A percentile compares a stretch with the other conserved stretches of the same genome.
Evolutionary conservation across 2,888 invertebrate species (phyloP).

Genomic region (Rhyacophila evoluta): DNA sequence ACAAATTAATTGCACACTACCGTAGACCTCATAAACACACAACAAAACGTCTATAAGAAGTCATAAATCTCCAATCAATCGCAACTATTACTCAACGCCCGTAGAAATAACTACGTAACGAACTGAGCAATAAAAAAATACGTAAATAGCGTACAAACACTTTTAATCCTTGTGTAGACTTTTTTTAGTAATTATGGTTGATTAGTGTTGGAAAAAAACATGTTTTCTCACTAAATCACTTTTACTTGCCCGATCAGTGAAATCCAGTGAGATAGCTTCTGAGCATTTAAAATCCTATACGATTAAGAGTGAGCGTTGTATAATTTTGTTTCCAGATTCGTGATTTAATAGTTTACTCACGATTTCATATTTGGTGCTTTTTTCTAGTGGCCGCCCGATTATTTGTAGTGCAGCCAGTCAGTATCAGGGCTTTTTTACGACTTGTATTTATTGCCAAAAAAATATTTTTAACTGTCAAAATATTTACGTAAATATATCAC

Average conservation of each 20-base stretch:
- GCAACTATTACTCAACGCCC: too few species aligned
- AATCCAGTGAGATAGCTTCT: neutral
- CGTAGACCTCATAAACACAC: neutral
- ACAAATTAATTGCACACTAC: neutral
- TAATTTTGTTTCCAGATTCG: conserved; percentile 2
- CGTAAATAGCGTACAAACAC: too few species aligned
- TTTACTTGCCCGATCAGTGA: neutral
- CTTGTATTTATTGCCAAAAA: neutral
- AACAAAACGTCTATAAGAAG: neutral
- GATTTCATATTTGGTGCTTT: conserved; percentile 19
- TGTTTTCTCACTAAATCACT: neutral
- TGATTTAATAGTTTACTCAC: conserved; percentile 26
- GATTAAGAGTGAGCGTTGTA: neutral
- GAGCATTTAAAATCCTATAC: neutral
- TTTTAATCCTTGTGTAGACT: too few species aligned
- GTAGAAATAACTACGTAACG: too few species aligned
- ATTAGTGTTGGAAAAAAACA: neutral
- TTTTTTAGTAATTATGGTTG: neutral
- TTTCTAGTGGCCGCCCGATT: neutral
- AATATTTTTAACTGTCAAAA: neutral
- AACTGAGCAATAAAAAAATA: too few species aligned
- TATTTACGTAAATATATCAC: too few species aligned
- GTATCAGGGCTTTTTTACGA: neutral
- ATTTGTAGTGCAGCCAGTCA: neutral
- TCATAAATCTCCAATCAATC: neutral